A percentile compares a stretch with the other conserved stretches of the same genome.
Conservation (phyloP, 2,888 invertebrate species). For the Pocota personata region DNA sequence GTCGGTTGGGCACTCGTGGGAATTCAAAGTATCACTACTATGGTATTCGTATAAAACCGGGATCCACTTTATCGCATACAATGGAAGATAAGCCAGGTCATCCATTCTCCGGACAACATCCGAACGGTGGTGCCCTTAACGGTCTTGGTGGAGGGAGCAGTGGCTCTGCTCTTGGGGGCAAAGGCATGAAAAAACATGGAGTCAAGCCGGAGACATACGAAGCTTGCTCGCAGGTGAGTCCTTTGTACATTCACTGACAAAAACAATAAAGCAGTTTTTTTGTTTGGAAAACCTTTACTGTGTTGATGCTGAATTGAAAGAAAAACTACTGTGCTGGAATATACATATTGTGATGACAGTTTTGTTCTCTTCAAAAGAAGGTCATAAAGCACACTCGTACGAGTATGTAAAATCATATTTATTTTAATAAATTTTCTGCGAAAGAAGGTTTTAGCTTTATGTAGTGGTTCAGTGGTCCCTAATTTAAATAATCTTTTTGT, state of each 20-base stretch:
- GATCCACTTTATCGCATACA: slow-evolving; percentile 87
- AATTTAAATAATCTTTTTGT: neutral
- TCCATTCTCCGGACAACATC: slow-evolving; percentile 73
- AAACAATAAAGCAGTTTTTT: neutral
- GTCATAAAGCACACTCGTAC: neutral
- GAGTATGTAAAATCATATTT: neutral
- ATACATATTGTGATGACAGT: neutral
- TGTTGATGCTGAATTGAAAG: neutral
- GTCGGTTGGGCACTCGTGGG: slow-evolving; percentile 97
- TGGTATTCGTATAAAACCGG: slow-evolving; percentile 98
- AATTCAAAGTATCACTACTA: slow-evolving; percentile 99
- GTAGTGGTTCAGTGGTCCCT: neutral
- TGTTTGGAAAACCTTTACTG: neutral
- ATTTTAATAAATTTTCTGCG: neutral
- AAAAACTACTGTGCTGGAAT: neutral
- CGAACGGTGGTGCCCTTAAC: slow-evolving; percentile 54
- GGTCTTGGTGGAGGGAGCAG: slow-evolving; percentile 51
- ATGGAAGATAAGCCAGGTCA: slow-evolving; percentile 83
- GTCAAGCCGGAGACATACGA: slow-evolving; percentile 82
- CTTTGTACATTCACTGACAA: neutral
- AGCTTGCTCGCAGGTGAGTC: slow-evolving; percentile 81
- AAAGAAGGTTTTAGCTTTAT: neutral
- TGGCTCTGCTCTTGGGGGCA: slow-evolving; percentile 44
- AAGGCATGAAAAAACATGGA: slow-evolving; percentile 78
- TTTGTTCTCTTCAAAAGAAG: neutral